Evolutionary conservation across 2,113 vertebrate genomes (phyloP).

Genomic region (Madoqua kirkii): DNA sequence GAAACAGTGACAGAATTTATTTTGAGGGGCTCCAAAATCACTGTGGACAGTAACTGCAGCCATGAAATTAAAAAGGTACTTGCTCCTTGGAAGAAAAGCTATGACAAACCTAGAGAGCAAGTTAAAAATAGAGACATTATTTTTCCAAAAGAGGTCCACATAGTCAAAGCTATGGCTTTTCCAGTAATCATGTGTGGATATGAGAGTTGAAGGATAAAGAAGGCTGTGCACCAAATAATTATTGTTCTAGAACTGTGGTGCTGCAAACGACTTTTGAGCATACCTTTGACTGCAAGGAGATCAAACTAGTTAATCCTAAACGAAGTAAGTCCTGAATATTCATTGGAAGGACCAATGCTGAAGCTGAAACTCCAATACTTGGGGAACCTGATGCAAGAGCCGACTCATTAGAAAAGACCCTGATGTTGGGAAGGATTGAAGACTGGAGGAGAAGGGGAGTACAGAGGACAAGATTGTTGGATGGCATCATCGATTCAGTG

Average conservation of each 20-base stretch:
- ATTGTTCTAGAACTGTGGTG: background rate
- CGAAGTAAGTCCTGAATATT: background rate
- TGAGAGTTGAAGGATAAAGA: background rate
- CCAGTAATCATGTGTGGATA: background rate
- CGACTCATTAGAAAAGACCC: background rate
- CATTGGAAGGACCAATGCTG: background rate
- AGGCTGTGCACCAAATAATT: background rate
- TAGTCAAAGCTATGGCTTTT: background rate
- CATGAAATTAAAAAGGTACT: background rate
- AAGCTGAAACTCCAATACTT: background rate
- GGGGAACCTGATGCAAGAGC: background rate
- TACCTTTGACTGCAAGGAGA: background rate
- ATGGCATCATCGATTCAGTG: background rate
- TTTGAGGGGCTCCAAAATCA: rapidly evolving
- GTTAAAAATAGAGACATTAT: background rate
- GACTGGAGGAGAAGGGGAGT: background rate
- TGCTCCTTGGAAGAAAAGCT: background rate
- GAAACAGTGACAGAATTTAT: background rate
- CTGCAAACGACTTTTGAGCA: background rate
- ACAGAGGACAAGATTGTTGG: background rate
- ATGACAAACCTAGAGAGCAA: background rate
- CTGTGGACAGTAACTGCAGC: background rate
- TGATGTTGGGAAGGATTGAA: background rate
- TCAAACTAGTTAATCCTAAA: background rate
- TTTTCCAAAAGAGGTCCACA: background rate